These are phyloP conservation scores for Lobophora halterata DNA, from an alignment of 2,888 invertebrate genomes.

Conservation along the genomic window DNA sequence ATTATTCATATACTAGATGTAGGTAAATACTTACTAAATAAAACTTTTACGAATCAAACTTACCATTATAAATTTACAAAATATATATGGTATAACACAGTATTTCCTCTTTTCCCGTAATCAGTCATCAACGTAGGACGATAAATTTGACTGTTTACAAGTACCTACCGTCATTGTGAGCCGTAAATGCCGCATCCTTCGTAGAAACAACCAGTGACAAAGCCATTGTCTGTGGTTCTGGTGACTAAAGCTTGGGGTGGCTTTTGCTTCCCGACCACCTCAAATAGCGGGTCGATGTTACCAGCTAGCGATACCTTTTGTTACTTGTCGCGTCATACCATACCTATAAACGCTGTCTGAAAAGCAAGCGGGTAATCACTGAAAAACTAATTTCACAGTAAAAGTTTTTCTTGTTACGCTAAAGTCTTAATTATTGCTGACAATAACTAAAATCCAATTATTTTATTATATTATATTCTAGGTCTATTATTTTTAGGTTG, in stretches of 20 bases:
- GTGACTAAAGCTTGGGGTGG: constrained; percentile 64
- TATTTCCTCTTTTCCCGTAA: constrained; percentile 23
- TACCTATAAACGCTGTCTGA: neutral
- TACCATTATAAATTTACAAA: no score
- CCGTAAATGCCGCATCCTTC: constrained; percentile 48
- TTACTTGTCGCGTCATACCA: neutral
- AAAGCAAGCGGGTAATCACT: no score
- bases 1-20: no score
- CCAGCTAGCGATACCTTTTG: constrained; percentile 1
- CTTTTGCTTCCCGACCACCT: constrained; percentile 31
- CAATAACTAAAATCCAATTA: no score
- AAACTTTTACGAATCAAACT: no score
- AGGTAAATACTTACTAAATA: no score
- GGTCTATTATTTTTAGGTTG: no score
- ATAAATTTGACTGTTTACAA: constrained; percentile 17
- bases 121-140: constrained; percentile 23
- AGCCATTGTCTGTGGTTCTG: constrained; percentile 62
- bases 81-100: no score
- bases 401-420: no score
- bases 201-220: constrained; percentile 59
- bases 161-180: constrained; percentile 20
- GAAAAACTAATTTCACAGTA: no score
- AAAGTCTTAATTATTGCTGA: no score
- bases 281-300: constrained; percentile 12
- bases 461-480: no score